Percentiles rank a stretch among this genome's conserved stretches.
phyloP scores from a whole-genome alignment of 2,797 vertebrate species.

The Centroberyx gerrardi region DNA sequence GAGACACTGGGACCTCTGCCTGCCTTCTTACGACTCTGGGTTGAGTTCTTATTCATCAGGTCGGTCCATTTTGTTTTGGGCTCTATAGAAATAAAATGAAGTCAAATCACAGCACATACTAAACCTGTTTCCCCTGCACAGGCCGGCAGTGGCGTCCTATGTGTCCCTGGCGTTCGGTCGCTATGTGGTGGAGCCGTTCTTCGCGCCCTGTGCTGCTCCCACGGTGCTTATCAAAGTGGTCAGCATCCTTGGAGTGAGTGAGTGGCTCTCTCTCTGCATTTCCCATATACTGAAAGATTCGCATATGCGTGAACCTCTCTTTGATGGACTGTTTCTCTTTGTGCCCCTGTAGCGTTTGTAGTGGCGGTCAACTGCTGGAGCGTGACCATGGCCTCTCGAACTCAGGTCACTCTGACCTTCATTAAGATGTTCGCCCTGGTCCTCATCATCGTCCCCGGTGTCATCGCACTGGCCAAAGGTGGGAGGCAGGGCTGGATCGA shows the following conservation, averaged over 20 bases:
- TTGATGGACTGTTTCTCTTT: background rate
- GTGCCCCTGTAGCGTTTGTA: slow-evolving; percentile 75
- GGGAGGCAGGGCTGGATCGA: slow-evolving; percentile 1
- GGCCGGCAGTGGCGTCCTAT: slow-evolving; percentile 88
- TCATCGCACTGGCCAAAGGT: slow-evolving; percentile 85
- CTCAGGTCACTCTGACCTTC: slow-evolving; percentile 83
- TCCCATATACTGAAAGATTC: background rate
- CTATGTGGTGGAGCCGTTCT: slow-evolving; percentile 91
- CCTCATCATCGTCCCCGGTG: slow-evolving; percentile 87
- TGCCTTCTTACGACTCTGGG: slow-evolving; percentile 91
- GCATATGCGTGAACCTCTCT: background rate
- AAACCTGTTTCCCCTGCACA: slow-evolving; percentile 45
- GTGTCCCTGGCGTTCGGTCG: slow-evolving; percentile 90
- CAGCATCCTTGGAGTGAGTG: slow-evolving; percentile 88
- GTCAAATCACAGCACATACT: background rate
- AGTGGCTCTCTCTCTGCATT: slow-evolving; percentile 70
- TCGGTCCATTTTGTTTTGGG: slow-evolving; percentile 44
- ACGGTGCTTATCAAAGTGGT: slow-evolving; percentile 83
- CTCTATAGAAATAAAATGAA: no score
- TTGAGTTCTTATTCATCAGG: slow-evolving; percentile 90
- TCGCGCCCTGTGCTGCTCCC: slow-evolving; percentile 87
- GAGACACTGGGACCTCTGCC: slow-evolving; percentile 89
- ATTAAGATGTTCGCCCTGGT: slow-evolving; percentile 85
- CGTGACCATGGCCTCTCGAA: slow-evolving; percentile 83
- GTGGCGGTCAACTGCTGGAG: slow-evolving; percentile 89